A percentile compares a stretch with the other conserved stretches of the same genome.
phyloP scores from a whole-genome alignment of 2,888 invertebrate genomes.

The Biston stratarius region DNA sequence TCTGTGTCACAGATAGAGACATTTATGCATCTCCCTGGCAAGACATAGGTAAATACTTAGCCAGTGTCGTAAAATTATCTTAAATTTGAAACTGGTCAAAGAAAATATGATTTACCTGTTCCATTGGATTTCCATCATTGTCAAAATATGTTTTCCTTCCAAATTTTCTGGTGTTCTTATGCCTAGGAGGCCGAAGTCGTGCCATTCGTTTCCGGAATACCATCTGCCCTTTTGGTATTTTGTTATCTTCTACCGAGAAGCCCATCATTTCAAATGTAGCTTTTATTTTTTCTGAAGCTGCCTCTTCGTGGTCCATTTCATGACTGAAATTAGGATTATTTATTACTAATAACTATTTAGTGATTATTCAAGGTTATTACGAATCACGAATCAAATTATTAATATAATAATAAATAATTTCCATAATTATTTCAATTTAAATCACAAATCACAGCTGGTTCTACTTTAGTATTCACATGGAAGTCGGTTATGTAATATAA shows the following conservation, averaged over 20 bases:
- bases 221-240: conserved; percentile 84
- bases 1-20: too few relatives aligned
- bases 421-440: too few relatives aligned
- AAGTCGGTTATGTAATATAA: too few relatives aligned
- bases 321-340: conserved; percentile 74
- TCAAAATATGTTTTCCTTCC: conserved; percentile 88
- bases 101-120: conserved; percentile 56
- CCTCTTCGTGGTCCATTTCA: conserved; percentile 82
- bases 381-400: too few relatives aligned
- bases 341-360: too few relatives aligned
- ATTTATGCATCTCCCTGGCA: too few relatives aligned
- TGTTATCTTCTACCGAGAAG: conserved; percentile 67
- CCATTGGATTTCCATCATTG: conserved; percentile 87
- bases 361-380: too few relatives aligned
- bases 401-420: too few relatives aligned
- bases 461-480: too few relatives aligned
- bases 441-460: too few relatives aligned
- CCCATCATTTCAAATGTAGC: conserved; percentile 89
- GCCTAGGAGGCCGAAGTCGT: conserved; percentile 81
- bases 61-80: too few relatives aligned
- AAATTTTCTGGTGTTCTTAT: conserved; percentile 58
- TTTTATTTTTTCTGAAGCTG: conserved; percentile 85
- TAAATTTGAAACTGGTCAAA: neutral
- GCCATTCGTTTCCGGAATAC: conserved; percentile 88
- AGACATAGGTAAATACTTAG: too few relatives aligned